phyloP scores from a whole-genome alignment of 2,113 vertebrate genomes.

The Varanus komodoensis region DNA sequence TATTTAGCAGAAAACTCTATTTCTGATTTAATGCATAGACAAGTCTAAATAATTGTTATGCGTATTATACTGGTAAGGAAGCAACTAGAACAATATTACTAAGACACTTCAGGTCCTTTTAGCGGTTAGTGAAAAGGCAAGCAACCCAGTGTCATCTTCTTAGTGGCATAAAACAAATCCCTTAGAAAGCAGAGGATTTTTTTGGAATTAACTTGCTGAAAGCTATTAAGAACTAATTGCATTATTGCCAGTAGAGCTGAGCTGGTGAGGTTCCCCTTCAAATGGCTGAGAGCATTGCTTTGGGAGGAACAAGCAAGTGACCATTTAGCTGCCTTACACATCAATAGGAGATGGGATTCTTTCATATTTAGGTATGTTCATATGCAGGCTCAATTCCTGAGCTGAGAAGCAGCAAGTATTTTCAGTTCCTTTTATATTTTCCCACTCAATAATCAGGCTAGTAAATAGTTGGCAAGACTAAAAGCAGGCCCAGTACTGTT shows the following conservation, averaged over 20 bases:
- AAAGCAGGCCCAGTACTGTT: not conserved
- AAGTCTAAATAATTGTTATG: not conserved
- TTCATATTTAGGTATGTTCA: accelerated
- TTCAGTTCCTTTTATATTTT: not conserved
- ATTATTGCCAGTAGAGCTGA: not conserved
- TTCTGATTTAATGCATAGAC: not conserved
- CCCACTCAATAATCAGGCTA: not conserved
- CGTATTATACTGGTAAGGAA: not conserved
- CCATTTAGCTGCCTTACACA: not conserved
- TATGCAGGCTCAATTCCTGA: not conserved
- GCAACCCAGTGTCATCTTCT: not conserved
- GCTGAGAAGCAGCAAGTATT: not conserved
- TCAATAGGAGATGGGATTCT: not conserved
- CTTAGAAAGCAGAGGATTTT: slow-evolving; percentile 29
- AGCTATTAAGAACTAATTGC: not conserved
- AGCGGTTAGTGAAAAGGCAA: not conserved
- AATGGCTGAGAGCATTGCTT: not conserved
- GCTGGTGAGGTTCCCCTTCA: slow-evolving; percentile 12
- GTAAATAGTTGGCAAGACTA: not conserved
- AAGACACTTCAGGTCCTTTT: not conserved
- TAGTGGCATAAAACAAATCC: slow-evolving; percentile 9
- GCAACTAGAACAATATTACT: not conserved
- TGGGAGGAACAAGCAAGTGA: not conserved
- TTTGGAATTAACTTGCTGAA: slow-evolving; percentile 26
- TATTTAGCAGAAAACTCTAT: not conserved